phyloP scores from a whole-genome alignment of 2,797 vertebrate species.

The Thripadectes ignobilis region DNA sequence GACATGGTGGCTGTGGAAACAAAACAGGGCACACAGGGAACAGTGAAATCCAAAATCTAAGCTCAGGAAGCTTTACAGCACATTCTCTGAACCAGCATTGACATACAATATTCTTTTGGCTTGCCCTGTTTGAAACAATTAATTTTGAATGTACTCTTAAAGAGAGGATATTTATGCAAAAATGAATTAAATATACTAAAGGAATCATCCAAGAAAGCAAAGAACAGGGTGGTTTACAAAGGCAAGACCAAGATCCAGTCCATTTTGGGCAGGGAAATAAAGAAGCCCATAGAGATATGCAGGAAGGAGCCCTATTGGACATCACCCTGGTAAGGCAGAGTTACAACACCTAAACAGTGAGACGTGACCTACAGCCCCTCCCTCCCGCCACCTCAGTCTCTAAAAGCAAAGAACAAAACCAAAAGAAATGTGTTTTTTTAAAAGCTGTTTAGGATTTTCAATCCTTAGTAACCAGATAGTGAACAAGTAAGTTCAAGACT shows the following conservation, averaged over 20 bases:
- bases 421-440: neutral
- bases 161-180: neutral
- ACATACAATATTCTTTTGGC: neutral
- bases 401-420: neutral
- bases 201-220: neutral
- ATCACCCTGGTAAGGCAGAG: neutral
- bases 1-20: constrained; percentile 85
- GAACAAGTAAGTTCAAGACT: neutral
- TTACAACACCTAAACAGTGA: neutral
- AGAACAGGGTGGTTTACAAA: neutral
- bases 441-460: neutral
- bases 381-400: neutral
- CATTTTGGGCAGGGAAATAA: neutral
- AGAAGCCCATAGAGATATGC: neutral
- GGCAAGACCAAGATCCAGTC: neutral
- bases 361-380: neutral
- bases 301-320: neutral
- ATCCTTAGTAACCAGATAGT: neutral
- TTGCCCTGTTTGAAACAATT: neutral
- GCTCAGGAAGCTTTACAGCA: neutral
- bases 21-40: neutral
- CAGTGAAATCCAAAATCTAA: neutral
- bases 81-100: neutral
- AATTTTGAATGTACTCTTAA: neutral
- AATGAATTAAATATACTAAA: neutral